These are phyloP conservation scores for Tiliacea citrago DNA, from an alignment of 2,888 invertebrate species.

Conservation along the genomic window DNA sequence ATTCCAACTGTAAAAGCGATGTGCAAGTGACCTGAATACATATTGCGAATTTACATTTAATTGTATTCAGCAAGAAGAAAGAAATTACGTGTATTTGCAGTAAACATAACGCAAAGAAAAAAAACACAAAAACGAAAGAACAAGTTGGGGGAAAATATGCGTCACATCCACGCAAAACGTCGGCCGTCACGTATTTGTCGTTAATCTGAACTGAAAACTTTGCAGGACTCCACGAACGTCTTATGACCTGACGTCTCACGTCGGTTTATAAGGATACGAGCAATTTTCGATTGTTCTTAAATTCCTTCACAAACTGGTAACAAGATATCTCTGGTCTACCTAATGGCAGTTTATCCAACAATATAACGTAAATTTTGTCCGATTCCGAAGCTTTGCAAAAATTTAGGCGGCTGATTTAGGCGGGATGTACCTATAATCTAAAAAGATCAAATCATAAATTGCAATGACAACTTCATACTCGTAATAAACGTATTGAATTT, in stretches of 20 bases:
- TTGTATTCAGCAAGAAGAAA: not conserved
- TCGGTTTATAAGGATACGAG: not conserved
- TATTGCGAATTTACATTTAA: constrained; percentile 5
- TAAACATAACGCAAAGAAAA: too few relatives aligned
- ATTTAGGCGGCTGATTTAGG: constrained; percentile 15
- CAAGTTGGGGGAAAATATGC: too few relatives aligned
- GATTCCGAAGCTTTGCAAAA: constrained; percentile 2
- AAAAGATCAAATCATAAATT: not conserved
- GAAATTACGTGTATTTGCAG: too few relatives aligned
- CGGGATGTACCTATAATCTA: not conserved
- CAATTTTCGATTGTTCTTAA: not conserved
- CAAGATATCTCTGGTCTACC: constrained; percentile 10
- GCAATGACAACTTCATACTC: not conserved
- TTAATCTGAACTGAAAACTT: not conserved
- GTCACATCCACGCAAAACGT: too few relatives aligned
- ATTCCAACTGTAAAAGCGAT: not conserved
- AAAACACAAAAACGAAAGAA: too few relatives aligned
- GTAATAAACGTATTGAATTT: constrained; percentile 8
- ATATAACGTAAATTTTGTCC: not conserved
- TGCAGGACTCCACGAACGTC: not conserved
- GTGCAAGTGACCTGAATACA: not conserved
- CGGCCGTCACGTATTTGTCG: too few relatives aligned
- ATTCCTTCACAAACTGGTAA: not conserved
- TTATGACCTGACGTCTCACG: not conserved
- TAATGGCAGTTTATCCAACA: constrained; percentile 5